Evolutionary conservation across 2,113 vertebrate species (phyloP).

Genomic region (Mixornis gularis): DNA sequence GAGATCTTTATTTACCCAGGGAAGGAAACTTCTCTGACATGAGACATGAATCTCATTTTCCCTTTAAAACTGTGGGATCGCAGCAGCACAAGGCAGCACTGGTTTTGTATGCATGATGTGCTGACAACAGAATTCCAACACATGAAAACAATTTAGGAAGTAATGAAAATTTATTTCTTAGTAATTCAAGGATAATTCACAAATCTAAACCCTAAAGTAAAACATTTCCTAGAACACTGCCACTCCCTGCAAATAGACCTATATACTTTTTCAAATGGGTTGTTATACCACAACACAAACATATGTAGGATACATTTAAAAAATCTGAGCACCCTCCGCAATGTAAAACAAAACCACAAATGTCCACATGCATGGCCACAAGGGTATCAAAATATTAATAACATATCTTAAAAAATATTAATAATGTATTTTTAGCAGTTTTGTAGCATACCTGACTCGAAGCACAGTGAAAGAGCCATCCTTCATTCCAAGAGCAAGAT

Average conservation of each 20-base stretch:
- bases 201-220: not conserved
- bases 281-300: not conserved
- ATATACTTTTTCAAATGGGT: not conserved
- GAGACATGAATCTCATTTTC: not conserved
- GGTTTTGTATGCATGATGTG: not conserved
- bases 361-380: not conserved
- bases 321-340: not conserved
- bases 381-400: not conserved
- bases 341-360: not conserved
- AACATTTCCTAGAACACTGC: not conserved
- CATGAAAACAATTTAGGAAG: not conserved
- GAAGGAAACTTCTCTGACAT: not conserved
- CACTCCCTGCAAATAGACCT: not conserved
- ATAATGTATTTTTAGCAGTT: not conserved
- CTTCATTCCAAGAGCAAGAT: conserved; percentile 96
- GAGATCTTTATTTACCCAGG: not conserved
- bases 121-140: not conserved
- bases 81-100: not conserved
- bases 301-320: not conserved
- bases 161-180: not conserved
- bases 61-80: not conserved
- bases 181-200: not conserved
- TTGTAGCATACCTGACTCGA: conserved; percentile 83
- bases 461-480: conserved; percentile 97
- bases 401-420: not conserved